Base-by-base conservation (phyloP, 2,797 vertebrate species). In the Emydoidea blandingii region DNA sequence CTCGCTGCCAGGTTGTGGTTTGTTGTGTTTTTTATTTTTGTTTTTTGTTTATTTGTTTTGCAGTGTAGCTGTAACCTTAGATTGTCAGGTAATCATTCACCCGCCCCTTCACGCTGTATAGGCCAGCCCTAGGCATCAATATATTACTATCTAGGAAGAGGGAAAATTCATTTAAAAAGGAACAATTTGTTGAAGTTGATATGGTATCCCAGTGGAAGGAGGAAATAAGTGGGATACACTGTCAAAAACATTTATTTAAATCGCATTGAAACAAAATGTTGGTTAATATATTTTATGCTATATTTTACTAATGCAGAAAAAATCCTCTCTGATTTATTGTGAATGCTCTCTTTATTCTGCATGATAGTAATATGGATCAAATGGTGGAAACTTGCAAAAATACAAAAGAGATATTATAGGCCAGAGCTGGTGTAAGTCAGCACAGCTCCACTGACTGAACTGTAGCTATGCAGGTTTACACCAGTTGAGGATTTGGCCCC, bases 211-310 rank as follows among this genome's bases (percentile, higher is more conserved):
- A 27, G 11, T 29, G 8, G 44, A 47, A 49, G 5, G 27, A 76
- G 27, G 27, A 78, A 78, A 47, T 41, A 78, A 78, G 12, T 47
- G 44, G 27, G 15, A 78, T 4, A 4, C 0, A 0, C 31, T 91
- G 41, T 27, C 74, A 49, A 72, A 72, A 78, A 37, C 9, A 72
- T 21, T 74, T 89, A 95, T 83, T 95, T 95, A 85, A 85, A 92
- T 95, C 83, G 92, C 94, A 95, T 94, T 92, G 83, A 54, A 79
- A 95, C 34, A 85, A 53, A 86, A 94, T 68, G 18, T 2, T 19
- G 37, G 19, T 34, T 49, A 92, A 91, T 94, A 72, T 90, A 90
- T 54, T 93, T 87, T 34, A 10, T 15, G 91, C 49, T 78, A 86
- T 25, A 27, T 86, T 91, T 37, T 47, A 54, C 18, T 72, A 80